These are phyloP conservation scores for Cebus imitator DNA, from an alignment of 2,113 vertebrate genomes.

Conservation along the genomic window DNA sequence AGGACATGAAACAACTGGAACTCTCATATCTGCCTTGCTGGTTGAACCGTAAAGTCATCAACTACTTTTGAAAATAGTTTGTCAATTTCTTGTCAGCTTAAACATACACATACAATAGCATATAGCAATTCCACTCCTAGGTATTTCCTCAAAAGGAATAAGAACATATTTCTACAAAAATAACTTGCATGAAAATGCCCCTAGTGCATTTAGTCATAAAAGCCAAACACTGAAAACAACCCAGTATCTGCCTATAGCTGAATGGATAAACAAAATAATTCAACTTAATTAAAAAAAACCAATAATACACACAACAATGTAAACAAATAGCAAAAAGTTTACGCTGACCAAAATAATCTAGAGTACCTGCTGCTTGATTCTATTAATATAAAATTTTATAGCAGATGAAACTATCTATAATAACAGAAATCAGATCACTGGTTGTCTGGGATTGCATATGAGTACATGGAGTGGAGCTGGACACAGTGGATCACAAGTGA, in stretches of 20 bases:
- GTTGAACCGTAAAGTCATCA: background rate
- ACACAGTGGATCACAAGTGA: background rate
- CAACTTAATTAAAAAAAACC: background rate
- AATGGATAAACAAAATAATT: background rate
- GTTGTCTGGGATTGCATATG: background rate
- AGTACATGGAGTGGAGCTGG: background rate
- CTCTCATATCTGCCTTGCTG: background rate
- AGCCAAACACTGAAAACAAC: background rate
- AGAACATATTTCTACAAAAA: background rate
- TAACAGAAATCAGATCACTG: background rate
- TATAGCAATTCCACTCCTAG: background rate
- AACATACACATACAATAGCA: background rate
- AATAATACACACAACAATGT: background rate
- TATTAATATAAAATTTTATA: background rate
- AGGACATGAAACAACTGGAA: background rate
- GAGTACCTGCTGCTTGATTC: background rate
- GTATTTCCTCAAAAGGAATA: background rate
- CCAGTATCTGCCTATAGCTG: background rate
- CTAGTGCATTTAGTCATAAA: background rate
- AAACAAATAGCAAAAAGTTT: background rate
- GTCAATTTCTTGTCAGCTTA: background rate
- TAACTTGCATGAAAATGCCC: background rate
- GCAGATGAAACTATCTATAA: background rate
- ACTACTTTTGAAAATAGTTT: background rate
- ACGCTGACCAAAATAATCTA: background rate